Conservation (phyloP, 2,797 vertebrate species). For the Argentina silus region DNA sequence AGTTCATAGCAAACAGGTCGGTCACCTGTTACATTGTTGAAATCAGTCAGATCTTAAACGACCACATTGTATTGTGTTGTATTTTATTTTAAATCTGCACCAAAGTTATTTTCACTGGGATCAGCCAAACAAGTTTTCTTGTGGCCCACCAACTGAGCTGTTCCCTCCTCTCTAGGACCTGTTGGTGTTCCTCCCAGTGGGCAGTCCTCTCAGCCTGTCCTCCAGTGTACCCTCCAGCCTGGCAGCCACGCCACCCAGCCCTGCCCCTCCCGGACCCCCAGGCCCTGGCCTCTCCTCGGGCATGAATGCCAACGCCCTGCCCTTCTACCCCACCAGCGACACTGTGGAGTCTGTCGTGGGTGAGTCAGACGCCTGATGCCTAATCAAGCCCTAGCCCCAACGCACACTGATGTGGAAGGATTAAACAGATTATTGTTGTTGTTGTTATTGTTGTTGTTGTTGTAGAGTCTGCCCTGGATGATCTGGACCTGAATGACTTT, state of each 20-base stretch:
- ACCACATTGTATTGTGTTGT: not conserved
- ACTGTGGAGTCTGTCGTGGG: slow-evolving; percentile 98
- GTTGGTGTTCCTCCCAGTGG: slow-evolving; percentile 92
- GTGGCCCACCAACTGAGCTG: no score
- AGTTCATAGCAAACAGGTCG: slow-evolving; percentile 94
- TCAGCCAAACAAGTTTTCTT: no score
- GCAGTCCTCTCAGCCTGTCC: slow-evolving; percentile 94
- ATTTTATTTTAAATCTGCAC: no score
- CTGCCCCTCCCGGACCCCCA: slow-evolving; percentile 84
- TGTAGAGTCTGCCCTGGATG: slow-evolving; percentile 93
- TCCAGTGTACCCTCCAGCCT: slow-evolving; percentile 97
- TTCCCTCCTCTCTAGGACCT: slow-evolving; percentile 82
- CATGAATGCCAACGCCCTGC: slow-evolving; percentile 98
- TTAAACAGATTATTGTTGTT: not conserved
- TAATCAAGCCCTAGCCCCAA: no score
- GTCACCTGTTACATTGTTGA: slow-evolving; percentile 1
- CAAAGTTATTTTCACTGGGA: no score
- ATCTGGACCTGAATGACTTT: slow-evolving; percentile 95
- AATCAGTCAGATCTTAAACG: not conserved
- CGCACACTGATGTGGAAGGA: no score
- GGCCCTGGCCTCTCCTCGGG: slow-evolving; percentile 87
- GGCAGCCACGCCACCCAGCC: slow-evolving; percentile 95
- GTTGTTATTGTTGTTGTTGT: slow-evolving; percentile 9
- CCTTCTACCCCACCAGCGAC: slow-evolving; percentile 98
- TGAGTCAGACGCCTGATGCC: slow-evolving; percentile 71